Base-by-base conservation (phyloP, 2,797 vertebrate species). In the Oophaga sylvatica region DNA sequence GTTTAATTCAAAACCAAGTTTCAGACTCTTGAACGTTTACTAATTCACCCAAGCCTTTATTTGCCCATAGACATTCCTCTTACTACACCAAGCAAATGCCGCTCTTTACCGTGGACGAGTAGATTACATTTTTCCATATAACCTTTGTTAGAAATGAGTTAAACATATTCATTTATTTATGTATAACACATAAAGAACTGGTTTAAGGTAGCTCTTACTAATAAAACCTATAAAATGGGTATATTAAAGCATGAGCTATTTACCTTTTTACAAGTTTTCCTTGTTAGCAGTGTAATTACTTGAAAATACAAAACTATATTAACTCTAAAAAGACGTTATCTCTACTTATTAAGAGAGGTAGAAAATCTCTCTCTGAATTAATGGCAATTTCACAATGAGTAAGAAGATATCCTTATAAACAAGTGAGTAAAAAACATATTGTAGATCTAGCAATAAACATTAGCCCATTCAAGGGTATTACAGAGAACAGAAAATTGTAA, bases 401-500 rank as follows among this genome's bases (percentile, higher is more conserved):
- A 90, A 88, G 87, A 86, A 78, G 1, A n/a, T 83, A 15, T 82
- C 76, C n/a, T 22, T 48, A 75, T 48, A 75, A 75, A 75, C 71
- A 48, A 48, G 41, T 73, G 35, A 48, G 35, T 22, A 45, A 73
- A 73, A 71, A n/a, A 11, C 71, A 75, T 45, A 11, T 73, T 2
- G 9, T 73, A 78, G 20, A 80, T 80, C 56, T 59, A 35, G 26
- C 8, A 31, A 19, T 35, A 80, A 59, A 80, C 17, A 80, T 80
- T 31, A 20, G 17, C 77, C 77, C 60, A 81, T 81, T 81, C 22
- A 48, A 80, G 56, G 57, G 17, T 8, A 80, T 59, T 60, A 20
- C 20, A n/a, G 26, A 20, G 57, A 60, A 31, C 7, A 31, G 53
- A 57, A 78, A 79, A 62, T 62, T 53, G 1, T 35, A 35, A 20